Base-by-base conservation (phyloP, 1,140 invertebrate genomes). In the Scaptomyza hsui region DNA sequence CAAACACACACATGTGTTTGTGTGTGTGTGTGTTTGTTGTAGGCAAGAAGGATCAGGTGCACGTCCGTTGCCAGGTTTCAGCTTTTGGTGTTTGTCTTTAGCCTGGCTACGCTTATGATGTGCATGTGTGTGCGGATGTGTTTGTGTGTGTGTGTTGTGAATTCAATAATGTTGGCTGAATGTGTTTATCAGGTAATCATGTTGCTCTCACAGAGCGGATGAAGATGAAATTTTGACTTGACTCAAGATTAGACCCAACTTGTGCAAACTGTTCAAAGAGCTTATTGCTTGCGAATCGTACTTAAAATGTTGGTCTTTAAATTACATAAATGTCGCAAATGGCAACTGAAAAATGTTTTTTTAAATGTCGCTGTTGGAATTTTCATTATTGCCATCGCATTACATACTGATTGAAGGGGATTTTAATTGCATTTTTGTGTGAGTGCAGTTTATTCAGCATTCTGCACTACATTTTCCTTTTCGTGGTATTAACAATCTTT, bases 11-110 rank as follows among this genome's bases (percentile, higher is more conserved):
- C 24, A 13, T 55, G 13, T 35, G 26, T 45, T 12, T 9, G n/a
- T 18, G 7, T 41, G 26, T 69, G 67, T 67, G 52, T 47, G 32
- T 3, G 52, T 47, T 39, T 41, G 41, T 39, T 57, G 29, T 67
- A 45, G 63, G 57, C 26, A 48, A 63, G 65, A 70, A 61, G 73
- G 64, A 77, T 77, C 82, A 85, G 80, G 77, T 85, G 81, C 63
- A 51, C 41, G 51, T 52, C 37, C 45, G 59, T 68, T 48, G 9
- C 29, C 37, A 39, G 39, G 15, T 13, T 18, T 62, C 26, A 48
- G n/a, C 24, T 63, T 55, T 29, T 37, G 48, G 56, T 44, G 44
- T 51, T 42, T 57, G 68, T 19, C 29, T 53, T 73, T 39, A 21
- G 29, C 39, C 18, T 24, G 18, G 9, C 21, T 29, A 26, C 35